Evolutionary conservation across 2,113 vertebrate genomes (phyloP).

Genomic region (Poicephalus gulielmi): DNA sequence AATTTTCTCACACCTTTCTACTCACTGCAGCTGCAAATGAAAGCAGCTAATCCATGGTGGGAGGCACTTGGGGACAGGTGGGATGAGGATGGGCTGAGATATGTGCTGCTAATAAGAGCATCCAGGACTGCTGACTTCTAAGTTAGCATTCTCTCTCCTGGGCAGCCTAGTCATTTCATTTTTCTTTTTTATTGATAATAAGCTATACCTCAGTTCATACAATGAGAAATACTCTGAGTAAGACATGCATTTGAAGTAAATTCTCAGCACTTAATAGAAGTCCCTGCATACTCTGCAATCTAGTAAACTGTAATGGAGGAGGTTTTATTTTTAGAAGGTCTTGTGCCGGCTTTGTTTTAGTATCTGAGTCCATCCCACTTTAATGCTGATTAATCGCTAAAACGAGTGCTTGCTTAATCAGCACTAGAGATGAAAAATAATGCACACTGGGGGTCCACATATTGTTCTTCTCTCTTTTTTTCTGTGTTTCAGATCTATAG

Average conservation of each 20-base stretch:
- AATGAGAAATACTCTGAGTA: neutral
- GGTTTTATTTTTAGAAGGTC: constrained; percentile 22
- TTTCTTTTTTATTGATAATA: constrained; percentile 17
- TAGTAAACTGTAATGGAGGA: neutral
- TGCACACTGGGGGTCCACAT: neutral
- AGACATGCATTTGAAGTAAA: constrained; percentile 9
- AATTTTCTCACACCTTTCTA: neutral
- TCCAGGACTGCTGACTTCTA: neutral
- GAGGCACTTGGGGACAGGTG: neutral
- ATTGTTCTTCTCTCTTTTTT: neutral
- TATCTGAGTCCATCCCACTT: neutral
- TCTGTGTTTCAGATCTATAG: too few species aligned
- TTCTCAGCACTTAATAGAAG: neutral
- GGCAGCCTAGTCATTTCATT: neutral
- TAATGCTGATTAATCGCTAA: constrained; percentile 43
- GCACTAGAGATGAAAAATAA: constrained; percentile 29
- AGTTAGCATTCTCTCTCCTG: neutral
- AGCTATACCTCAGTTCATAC: neutral
- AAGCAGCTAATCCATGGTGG: neutral
- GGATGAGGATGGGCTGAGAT: neutral
- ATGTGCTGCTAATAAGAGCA: neutral
- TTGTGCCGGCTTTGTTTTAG: constrained; percentile 12
- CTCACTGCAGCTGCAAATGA: fast-evolving
- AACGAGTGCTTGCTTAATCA: constrained; percentile 32
- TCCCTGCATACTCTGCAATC: neutral